Evolutionary conservation across 2,113 vertebrate genomes (phyloP).

Genomic region (Microcebus griseorufus): DNA sequence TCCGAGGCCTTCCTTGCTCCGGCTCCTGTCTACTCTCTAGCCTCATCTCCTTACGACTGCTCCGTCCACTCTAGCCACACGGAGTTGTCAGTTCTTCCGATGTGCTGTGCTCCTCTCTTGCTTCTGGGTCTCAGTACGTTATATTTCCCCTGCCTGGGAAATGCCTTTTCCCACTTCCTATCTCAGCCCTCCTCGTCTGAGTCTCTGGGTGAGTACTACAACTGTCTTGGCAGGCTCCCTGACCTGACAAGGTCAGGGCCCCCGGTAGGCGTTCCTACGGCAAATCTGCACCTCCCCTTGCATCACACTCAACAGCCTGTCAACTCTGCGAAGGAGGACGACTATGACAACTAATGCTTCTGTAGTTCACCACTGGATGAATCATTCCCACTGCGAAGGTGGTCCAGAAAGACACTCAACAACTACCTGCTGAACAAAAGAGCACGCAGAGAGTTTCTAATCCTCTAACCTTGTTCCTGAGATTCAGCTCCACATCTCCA

Average conservation of each 20-base stretch:
- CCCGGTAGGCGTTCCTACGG: not conserved
- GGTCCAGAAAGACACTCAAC: not conserved
- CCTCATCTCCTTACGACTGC: not conserved
- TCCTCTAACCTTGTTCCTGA: not conserved
- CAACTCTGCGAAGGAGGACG: not conserved
- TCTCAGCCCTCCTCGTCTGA: not conserved
- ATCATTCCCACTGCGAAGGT: too few species aligned
- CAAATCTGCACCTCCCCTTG: not conserved
- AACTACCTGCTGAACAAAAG: not conserved
- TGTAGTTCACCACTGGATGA: fast-evolving
- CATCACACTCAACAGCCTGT: not conserved
- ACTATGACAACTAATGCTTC: fast-evolving
- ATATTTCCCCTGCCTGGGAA: not conserved
- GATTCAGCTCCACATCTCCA: not conserved
- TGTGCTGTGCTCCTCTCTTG: not conserved
- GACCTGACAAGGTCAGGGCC: not conserved
- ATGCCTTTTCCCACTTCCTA: not conserved
- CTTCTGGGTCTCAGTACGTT: not conserved
- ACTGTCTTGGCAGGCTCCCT: not conserved
- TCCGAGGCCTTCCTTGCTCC: not conserved
- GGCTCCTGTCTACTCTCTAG: not conserved
- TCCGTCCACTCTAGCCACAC: not conserved
- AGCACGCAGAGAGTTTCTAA: not conserved
- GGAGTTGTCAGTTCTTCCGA: not conserved
- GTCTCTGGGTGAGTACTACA: not conserved